These are phyloP conservation scores for Amyelois transitella DNA, from an alignment of 1,140 invertebrate genomes.

Conservation along the genomic window DNA sequence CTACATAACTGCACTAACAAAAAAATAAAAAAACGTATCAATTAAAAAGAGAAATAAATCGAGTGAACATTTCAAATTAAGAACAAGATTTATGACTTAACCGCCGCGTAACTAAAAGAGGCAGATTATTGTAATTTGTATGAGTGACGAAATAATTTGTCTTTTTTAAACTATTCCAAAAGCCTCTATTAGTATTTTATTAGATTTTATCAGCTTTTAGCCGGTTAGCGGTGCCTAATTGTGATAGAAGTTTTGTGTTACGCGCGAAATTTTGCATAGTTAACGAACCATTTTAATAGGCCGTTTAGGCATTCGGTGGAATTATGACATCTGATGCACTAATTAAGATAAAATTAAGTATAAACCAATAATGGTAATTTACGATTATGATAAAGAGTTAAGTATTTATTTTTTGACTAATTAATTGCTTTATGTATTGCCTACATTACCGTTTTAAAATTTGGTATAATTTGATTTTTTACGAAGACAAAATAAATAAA, in stretches of 20 bases:
- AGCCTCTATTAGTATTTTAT: conserved; percentile 17
- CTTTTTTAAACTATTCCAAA: conserved; percentile 20
- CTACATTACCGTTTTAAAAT: no score
- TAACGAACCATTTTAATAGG: conserved; percentile 36
- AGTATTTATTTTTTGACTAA: no score
- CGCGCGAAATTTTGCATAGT: conserved; percentile 36
- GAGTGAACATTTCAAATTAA: neutral
- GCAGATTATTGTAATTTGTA: neutral
- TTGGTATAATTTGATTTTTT: no score
- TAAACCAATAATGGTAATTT: no score
- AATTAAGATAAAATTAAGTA: neutral
- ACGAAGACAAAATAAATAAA: no score
- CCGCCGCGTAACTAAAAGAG: neutral
- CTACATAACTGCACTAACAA: neutral
- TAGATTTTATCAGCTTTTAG: conserved; percentile 24
- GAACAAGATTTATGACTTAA: neutral
- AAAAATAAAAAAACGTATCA: neutral
- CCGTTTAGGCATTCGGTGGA: neutral
- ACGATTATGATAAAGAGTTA: no score
- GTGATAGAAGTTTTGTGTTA: conserved; percentile 18
- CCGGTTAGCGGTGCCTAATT: conserved; percentile 16
- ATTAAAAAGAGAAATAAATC: neutral
- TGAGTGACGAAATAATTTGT: conserved; percentile 2
- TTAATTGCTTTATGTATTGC: no score
- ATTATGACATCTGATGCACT: neutral